phyloP scores from a whole-genome alignment of 2,113 vertebrate genomes.

The Seriola dumerili region DNA sequence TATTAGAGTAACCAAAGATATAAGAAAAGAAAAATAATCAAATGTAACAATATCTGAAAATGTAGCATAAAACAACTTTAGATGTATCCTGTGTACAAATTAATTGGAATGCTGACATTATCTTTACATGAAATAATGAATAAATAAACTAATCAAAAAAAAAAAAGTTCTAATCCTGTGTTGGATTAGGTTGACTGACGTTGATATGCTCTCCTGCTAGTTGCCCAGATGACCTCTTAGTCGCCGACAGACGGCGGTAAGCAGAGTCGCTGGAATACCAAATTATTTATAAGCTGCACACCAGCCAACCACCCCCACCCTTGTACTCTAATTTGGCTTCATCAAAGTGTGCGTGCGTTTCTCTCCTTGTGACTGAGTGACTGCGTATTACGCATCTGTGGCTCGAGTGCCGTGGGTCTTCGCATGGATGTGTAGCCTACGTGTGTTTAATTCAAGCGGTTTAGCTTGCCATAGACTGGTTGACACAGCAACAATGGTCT shows the following conservation, averaged over 20 bases:
- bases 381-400: constrained; percentile 20
- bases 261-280: constrained; percentile 69
- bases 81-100: background rate
- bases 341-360: constrained; percentile 49
- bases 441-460: constrained; percentile 51
- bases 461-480: constrained; percentile 22
- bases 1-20: background rate
- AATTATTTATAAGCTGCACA: constrained; percentile 80
- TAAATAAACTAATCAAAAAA: background rate
- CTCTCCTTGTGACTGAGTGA: constrained; percentile 39
- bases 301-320: constrained; percentile 64
- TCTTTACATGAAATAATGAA: background rate
- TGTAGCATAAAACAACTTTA: background rate
- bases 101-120: background rate
- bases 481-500: constrained; percentile 57
- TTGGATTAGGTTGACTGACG: constrained; percentile 50
- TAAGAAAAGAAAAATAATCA: background rate
- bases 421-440: constrained; percentile 14
- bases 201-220: constrained; percentile 65
- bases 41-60: background rate
- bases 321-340: constrained; percentile 72
- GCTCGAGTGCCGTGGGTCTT: constrained; percentile 27
- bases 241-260: constrained; percentile 73
- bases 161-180: constrained; percentile 16
- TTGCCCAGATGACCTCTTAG: constrained; percentile 75